These are phyloP conservation scores for Girardinichthys multiradiatus DNA, from an alignment of 2,113 vertebrate species.

Conservation along the genomic window DNA sequence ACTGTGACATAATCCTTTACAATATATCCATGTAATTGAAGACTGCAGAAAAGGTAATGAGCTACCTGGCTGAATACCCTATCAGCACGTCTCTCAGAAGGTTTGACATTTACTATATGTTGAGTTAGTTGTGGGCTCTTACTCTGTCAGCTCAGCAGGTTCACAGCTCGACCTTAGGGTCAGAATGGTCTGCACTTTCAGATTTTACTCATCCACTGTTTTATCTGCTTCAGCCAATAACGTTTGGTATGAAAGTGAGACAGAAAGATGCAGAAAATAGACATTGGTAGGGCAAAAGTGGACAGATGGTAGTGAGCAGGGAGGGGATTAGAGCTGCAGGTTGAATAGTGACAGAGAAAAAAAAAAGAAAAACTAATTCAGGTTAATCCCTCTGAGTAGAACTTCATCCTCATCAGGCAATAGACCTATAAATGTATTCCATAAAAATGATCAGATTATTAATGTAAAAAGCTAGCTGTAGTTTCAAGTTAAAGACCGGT, in stretches of 20 bases:
- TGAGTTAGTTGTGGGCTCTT: slow-evolving; percentile 22
- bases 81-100: slow-evolving; percentile 56
- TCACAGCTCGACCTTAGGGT: neutral
- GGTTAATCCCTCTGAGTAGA: slow-evolving; percentile 45
- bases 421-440: neutral
- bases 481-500: slow-evolving; percentile 10
- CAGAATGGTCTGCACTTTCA: neutral
- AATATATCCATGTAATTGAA: slow-evolving; percentile 48
- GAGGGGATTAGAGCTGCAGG: slow-evolving; percentile 55
- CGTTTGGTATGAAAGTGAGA: slow-evolving; percentile 18
- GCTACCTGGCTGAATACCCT: slow-evolving; percentile 39
- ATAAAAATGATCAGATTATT: neutral
- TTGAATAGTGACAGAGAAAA: slow-evolving; percentile 25
- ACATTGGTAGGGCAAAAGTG: slow-evolving; percentile 16
- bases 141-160: slow-evolving; percentile 17
- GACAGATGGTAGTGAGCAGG: slow-evolving; percentile 62
- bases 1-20: slow-evolving; percentile 26
- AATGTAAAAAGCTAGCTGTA: neutral
- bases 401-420: slow-evolving; percentile 26
- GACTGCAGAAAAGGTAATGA: slow-evolving; percentile 53
- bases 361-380: slow-evolving; percentile 19
- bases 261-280: slow-evolving; percentile 16
- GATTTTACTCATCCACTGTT: neutral
- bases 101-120: slow-evolving; percentile 66
- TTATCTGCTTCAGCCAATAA: slow-evolving; percentile 3